Evolutionary conservation across 2,113 vertebrate genomes (phyloP).

Genomic region (Cyprinodon brontotheroides): DNA sequence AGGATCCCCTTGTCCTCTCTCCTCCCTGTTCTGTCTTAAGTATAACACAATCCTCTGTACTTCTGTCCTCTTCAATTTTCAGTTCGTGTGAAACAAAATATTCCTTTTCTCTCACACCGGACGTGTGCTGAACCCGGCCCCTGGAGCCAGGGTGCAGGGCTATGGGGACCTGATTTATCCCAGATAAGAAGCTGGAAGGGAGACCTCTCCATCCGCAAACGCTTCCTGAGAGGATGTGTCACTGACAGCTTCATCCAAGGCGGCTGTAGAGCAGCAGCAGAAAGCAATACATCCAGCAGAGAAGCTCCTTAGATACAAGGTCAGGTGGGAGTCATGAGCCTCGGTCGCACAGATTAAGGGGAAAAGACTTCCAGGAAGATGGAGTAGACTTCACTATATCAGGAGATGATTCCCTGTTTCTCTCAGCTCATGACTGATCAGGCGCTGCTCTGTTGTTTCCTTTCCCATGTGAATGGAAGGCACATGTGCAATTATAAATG

Average conservation of each 20-base stretch:
- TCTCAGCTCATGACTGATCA: conserved; percentile 12
- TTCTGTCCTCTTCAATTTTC: neutral
- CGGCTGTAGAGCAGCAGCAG: conserved; percentile 38
- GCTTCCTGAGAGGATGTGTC: conserved; percentile 69
- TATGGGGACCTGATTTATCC: conserved; percentile 59
- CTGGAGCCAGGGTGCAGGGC: conserved; percentile 10
- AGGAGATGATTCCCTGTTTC: conserved; percentile 33
- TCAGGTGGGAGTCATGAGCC: conserved; percentile 53
- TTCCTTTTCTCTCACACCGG: conserved; percentile 45
- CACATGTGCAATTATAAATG: conserved; percentile 1
- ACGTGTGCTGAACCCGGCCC: conserved; percentile 5
- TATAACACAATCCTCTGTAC: neutral
- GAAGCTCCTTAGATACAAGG: conserved; percentile 12
- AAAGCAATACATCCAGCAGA: conserved; percentile 30
- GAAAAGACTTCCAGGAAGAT: conserved; percentile 47
- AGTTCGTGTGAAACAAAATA: conserved; percentile 6
- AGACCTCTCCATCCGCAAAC: conserved; percentile 16
- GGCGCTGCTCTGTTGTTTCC: conserved; percentile 39
- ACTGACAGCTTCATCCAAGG: conserved; percentile 67
- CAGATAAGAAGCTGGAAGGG: conserved; percentile 46
- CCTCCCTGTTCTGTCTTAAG: conserved; percentile 9
- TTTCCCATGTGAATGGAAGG: conserved; percentile 14
- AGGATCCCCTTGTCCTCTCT: conserved; percentile 42
- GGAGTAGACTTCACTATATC: conserved; percentile 35
- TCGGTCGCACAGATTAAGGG: neutral